Base-by-base conservation (phyloP, 92 coral and sea anemone species). In the Plumapathes pennacea region DNA sequence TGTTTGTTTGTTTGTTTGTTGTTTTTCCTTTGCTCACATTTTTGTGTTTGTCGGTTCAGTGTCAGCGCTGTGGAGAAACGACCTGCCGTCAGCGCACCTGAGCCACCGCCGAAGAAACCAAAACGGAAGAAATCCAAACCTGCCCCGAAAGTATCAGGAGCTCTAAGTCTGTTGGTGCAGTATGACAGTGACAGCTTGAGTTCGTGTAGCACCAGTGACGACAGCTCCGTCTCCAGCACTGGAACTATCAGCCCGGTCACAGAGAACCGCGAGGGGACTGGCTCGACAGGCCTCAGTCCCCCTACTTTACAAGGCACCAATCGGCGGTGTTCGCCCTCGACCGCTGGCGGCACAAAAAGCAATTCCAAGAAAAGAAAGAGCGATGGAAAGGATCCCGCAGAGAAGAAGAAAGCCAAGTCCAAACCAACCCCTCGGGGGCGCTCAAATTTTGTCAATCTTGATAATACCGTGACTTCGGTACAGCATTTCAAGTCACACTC, bases 151-250 rank as follows among this genome's bases (percentile, higher is more conserved):
- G 64, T 60, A 20, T 76, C 77, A 56, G 96, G 96, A n/a, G 96
- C 96, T 9, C 67, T 88, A 36, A 67, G 96, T 38, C 65, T 94
- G 54, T 43, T 83, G 32, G 62, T 81, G 64, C 97, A 89, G 48
- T 94, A 89, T 47, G 92, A 94, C 61, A 89, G 97, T 24, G 99
- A 94, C 27, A 78, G 98, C 32, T 80, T 83, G 12, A 86, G 90
- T 50, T 88, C 96, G 1, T 73, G 86, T 12, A 86, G 85, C 0
- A 32, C 82, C 32, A 88, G 96, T 69, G 96, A 87, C 47, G 72
- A 76, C 24, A 88, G 96, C 23, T 66, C 67, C 20, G 83, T 86
- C 45, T 86, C 90, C 5, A 32, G 67, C 36, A 88, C 82, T 57
- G 79, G 79, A 31, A 40, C 57, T 28, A 63, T 31, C 26, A 78